Percentiles rank a stretch among this genome's conserved stretches.
phyloP scores from a whole-genome alignment of 1,140 invertebrate species.

The Pseudomyrmex concolor region DNA sequence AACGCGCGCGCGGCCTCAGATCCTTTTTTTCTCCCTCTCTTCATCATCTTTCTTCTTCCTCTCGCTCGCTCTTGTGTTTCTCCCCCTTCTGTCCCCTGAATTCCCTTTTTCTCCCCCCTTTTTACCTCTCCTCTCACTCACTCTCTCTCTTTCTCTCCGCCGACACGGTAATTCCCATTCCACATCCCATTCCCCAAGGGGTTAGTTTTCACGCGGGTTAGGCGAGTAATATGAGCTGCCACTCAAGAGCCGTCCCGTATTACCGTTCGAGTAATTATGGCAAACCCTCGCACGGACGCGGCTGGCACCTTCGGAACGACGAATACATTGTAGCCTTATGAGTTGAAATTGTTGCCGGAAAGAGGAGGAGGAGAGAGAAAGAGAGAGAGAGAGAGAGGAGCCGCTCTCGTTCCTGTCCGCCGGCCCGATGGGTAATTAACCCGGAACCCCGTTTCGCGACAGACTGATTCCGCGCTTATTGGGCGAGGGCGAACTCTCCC shows the following conservation, averaged over 20 bases:
- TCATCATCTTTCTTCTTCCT: too few species aligned
- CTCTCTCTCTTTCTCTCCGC: constrained; percentile 42
- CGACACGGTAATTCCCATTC: constrained; percentile 71
- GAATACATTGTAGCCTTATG: constrained; percentile 74
- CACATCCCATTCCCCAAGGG: constrained; percentile 76
- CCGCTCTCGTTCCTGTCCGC: constrained; percentile 65
- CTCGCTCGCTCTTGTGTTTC: not conserved
- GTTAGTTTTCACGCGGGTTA: constrained; percentile 83
- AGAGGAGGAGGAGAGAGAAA: constrained; percentile 34
- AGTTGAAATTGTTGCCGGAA: constrained; percentile 75
- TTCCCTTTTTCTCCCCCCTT: not conserved
- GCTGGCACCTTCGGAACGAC: constrained; percentile 57
- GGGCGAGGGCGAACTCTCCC: not conserved
- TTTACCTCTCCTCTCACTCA: constrained; percentile 25
- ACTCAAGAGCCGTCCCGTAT: constrained; percentile 82
- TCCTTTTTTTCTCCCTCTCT: constrained; percentile 55
- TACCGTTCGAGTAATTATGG: constrained; percentile 83
- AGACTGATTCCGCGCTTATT: constrained; percentile 45
- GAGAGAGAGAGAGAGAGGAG: not conserved
- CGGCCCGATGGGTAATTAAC: constrained; percentile 65
- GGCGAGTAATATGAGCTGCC: constrained; percentile 84
- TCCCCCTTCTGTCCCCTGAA: constrained; percentile 22
- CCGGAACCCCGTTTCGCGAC: constrained; percentile 39
- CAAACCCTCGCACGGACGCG: constrained; percentile 67
- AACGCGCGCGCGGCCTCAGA: constrained; percentile 54